Evolutionary conservation across 2,113 vertebrate species (phyloP).

Genomic region (Globicephala melas): DNA sequence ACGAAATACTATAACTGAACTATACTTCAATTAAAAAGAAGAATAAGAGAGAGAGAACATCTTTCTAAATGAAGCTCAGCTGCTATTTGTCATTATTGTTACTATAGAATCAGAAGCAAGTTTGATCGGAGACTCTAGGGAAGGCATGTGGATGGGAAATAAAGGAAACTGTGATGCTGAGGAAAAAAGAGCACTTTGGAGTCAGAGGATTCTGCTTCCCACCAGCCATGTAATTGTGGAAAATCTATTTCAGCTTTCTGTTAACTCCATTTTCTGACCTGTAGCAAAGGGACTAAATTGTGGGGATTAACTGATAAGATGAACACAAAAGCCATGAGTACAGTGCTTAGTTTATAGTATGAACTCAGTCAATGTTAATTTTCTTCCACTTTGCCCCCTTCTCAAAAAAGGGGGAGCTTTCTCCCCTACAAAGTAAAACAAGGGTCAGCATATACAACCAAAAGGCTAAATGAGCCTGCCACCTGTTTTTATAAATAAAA

Average conservation of each 20-base stretch:
- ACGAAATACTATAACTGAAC: background rate
- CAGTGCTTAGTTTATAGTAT: background rate
- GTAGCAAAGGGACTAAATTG: background rate
- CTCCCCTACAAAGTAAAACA: background rate
- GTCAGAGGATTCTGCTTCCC: background rate
- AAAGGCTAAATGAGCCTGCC: background rate
- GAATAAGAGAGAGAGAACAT: background rate
- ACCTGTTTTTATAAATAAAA: background rate
- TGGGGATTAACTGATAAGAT: background rate
- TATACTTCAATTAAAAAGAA: background rate
- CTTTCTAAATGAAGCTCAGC: background rate
- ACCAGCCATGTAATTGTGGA: background rate
- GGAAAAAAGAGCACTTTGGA: background rate
- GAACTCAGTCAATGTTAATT: background rate
- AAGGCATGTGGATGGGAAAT: background rate
- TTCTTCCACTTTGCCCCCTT: background rate
- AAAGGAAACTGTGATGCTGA: background rate
- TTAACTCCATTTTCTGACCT: background rate
- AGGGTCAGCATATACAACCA: background rate
- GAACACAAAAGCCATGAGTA: background rate
- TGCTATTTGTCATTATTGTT: background rate
- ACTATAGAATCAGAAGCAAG: background rate
- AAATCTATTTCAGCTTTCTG: background rate
- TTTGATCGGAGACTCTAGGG: background rate
- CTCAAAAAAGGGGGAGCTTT: background rate